A percentile compares a stretch with the other conserved stretches of the same genome.
phyloP scores from a whole-genome alignment of 2,113 vertebrate genomes.

The Sylvia atricapilla region DNA sequence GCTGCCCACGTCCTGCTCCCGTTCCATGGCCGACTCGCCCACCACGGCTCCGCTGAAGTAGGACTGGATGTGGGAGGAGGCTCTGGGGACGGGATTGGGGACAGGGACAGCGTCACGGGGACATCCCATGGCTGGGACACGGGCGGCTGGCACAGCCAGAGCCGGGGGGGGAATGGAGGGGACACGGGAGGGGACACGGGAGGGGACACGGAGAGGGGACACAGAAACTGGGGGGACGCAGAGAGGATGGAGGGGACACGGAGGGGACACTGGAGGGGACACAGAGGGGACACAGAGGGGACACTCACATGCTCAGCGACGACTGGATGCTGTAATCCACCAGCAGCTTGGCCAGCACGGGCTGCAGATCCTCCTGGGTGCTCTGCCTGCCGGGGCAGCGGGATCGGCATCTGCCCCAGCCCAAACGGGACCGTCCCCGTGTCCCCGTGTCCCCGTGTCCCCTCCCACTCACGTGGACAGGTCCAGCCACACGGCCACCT shows the following conservation, averaged over 20 bases:
- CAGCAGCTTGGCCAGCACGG: constrained; percentile 72
- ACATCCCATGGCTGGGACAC: not conserved
- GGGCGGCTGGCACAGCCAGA: not conserved
- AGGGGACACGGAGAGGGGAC: not conserved
- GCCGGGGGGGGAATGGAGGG: not conserved
- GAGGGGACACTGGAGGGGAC: not conserved
- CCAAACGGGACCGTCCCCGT: fast-evolving
- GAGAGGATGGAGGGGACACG: not conserved
- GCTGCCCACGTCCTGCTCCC: constrained; percentile 86
- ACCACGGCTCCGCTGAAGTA: constrained; percentile 86
- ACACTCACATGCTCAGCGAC: constrained; percentile 78
- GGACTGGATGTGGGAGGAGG: constrained; percentile 63
- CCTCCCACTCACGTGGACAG: constrained; percentile 85
- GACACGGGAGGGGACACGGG: not conserved
- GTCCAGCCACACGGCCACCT: constrained; percentile 76
- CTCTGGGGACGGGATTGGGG: not conserved
- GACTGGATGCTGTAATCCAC: constrained; percentile 84
- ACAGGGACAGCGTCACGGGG: not conserved
- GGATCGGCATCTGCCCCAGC: not conserved
- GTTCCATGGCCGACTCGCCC: constrained; percentile 90
- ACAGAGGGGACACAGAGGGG: not conserved
- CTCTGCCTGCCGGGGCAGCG: constrained; percentile 75
- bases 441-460: not conserved
- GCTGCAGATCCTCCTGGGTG: constrained; percentile 80
- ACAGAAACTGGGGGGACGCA: not conserved